Evolutionary conservation across 2,888 invertebrate genomes (phyloP), one percentile per base, ranked within the genome.

Genomic region (Lasius platythorax): DNA sequence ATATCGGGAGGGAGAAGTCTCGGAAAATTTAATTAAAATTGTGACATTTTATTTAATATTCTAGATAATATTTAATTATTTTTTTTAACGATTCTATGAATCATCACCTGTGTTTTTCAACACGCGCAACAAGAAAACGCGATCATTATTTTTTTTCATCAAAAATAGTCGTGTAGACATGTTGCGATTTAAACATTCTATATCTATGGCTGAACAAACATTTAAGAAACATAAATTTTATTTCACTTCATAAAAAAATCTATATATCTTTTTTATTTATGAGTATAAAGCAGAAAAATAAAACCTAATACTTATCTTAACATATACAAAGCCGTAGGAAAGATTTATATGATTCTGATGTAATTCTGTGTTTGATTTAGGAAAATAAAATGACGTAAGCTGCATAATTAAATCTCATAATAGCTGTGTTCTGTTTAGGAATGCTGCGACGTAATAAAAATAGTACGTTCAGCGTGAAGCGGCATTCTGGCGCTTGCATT

Each of bases 371-470:
- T 56, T 78, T 56, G 0, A 67, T 68, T 68, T 43, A 43, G 43
- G n/a, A n/a, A 33, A 53, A 66, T 28, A 50, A 68, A 68, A 58
- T 68, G n/a, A 58, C 6, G n/a, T 33, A 68, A 58, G 9, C n/a
- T 56, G 15, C 15, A 68, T 53, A 56, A 30, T 43, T 58, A 43
- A n/a, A 28, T 9, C 67, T 68, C 11, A 40, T 66, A 66, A 68
- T 68, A 68, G 53, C 11, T 23, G 15, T 18, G 8, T 46, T 72
- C 30, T 61, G 33, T 72, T 79, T 72, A 79, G 79, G 61, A 79
- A 72, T 61, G 37, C 37, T 12, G 68, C 15, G 11, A 12, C 28
- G 1, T 67, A n/a, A 67, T 28, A 68, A 68, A 61, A 68, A 50
- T 2, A 72, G 11, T 23, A 58, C 4, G 0, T 58, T 43, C 15